Conservation (phyloP, 2,113 vertebrate species). For the Oriolus oriolus region DNA sequence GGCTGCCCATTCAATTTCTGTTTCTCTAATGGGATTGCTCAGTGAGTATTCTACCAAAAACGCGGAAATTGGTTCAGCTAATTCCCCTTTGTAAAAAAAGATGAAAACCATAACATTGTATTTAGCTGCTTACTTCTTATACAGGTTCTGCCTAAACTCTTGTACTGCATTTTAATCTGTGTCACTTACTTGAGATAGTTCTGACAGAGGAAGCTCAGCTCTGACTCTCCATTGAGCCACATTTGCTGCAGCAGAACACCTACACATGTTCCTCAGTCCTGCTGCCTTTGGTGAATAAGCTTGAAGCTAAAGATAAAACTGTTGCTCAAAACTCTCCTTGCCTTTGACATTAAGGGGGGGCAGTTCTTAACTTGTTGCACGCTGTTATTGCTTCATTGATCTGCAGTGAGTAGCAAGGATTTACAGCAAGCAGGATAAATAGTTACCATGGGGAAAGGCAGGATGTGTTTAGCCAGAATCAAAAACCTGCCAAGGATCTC, state of each 20-base stretch:
- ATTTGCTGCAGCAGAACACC: background rate
- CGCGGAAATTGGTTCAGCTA: background rate
- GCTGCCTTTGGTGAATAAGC: background rate
- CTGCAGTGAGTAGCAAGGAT: background rate
- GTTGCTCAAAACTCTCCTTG: background rate
- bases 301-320: background rate
- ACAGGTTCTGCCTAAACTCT: background rate
- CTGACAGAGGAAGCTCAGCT: background rate
- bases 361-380: background rate
- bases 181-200: background rate
- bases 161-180: background rate
- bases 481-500: background rate
- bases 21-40: conserved; percentile 45
- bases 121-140: background rate
- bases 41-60: background rate
- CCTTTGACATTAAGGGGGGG: background rate
- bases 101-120: background rate
- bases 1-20: conserved; percentile 57
- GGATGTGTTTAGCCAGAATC: background rate
- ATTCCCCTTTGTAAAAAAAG: background rate
- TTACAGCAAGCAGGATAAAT: background rate
- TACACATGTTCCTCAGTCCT: background rate
- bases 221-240: background rate
- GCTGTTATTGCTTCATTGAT: background rate
- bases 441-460: background rate